These are phyloP conservation scores for Stenopsyche tienmushanensis DNA, from an alignment of 1,140 invertebrate genomes.

Conservation along the genomic window DNA sequence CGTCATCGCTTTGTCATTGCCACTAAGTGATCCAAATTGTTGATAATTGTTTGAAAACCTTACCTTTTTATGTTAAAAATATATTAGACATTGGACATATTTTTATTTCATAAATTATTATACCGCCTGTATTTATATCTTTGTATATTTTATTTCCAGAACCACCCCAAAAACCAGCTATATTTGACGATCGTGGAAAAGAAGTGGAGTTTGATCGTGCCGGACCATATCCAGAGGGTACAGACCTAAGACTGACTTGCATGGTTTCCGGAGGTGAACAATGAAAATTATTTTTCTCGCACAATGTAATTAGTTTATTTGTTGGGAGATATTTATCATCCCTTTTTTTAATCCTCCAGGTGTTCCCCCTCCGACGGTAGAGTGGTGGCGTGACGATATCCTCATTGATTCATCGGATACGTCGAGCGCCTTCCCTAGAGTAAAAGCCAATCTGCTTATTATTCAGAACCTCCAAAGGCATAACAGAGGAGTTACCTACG, in stretches of 20 bases:
- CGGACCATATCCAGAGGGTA: slow-evolving; percentile 82
- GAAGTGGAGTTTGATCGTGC: slow-evolving; percentile 68
- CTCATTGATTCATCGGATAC: slow-evolving; percentile 29
- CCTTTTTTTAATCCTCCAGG: slow-evolving; percentile 6
- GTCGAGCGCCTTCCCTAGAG: slow-evolving; percentile 18
- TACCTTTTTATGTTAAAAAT: too few relatives aligned
- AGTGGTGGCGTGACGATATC: slow-evolving; percentile 31
- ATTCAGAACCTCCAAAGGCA: slow-evolving; percentile 27
- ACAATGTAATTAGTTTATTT: slow-evolving; percentile 1
- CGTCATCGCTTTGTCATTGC: too few relatives aligned
- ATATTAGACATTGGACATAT: too few relatives aligned
- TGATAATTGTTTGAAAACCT: too few relatives aligned
- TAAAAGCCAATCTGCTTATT: slow-evolving; percentile 30
- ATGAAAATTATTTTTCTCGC: neutral
- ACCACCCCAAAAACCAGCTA: slow-evolving; percentile 76
- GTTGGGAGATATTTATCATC: neutral
- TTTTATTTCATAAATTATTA: too few relatives aligned
- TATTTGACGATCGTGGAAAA: slow-evolving; percentile 72
- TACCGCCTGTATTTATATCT: too few relatives aligned
- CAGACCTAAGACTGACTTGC: slow-evolving; percentile 77
- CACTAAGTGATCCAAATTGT: too few relatives aligned
- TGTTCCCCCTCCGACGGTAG: slow-evolving; percentile 23
- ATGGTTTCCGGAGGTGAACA: slow-evolving; percentile 83
- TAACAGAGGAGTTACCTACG: slow-evolving; percentile 26
- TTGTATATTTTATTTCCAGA: slow-evolving; percentile 63